Conservation (phyloP, 2,888 invertebrate genomes). For the Stomorhina lunata region DNA sequence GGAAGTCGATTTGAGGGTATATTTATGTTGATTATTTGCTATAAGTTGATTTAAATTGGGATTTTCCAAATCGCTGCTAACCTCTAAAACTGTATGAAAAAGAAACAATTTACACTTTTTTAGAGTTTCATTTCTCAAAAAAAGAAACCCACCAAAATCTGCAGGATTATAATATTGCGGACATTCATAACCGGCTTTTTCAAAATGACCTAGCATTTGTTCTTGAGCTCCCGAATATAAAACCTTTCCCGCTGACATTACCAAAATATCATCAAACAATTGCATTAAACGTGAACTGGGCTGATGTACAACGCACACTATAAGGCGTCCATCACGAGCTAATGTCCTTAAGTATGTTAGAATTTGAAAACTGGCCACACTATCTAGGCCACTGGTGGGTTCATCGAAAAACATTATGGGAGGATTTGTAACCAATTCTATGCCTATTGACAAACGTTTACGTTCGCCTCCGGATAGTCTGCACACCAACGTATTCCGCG, state of each 20-base stretch:
- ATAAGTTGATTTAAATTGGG: constrained; percentile 76
- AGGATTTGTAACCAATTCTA: constrained; percentile 94
- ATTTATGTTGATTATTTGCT: constrained; percentile 67
- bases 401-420: constrained; percentile 97
- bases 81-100: constrained; percentile 81
- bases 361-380: constrained; percentile 90
- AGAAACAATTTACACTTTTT: not conserved
- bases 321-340: constrained; percentile 89
- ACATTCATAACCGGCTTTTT: constrained; percentile 85
- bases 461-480: constrained; percentile 92
- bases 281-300: constrained; percentile 92
- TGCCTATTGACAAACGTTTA: constrained; percentile 92
- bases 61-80: constrained; percentile 82
- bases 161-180: constrained; percentile 95
- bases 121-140: not conserved
- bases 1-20: constrained; percentile 46
- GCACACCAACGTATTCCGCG: constrained; percentile 84
- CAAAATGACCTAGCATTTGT: constrained; percentile 87
- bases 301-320: constrained; percentile 94
- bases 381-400: constrained; percentile 93
- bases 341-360: constrained; percentile 88
- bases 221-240: constrained; percentile 88
- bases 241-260: constrained; percentile 88
- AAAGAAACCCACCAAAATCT: constrained; percentile 88
- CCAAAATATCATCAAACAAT: constrained; percentile 92